Percentiles rank a stretch among this genome's conserved stretches.
Conservation (phyloP, 1,140 invertebrate species). For the Meloidogyne hapla region DNA sequence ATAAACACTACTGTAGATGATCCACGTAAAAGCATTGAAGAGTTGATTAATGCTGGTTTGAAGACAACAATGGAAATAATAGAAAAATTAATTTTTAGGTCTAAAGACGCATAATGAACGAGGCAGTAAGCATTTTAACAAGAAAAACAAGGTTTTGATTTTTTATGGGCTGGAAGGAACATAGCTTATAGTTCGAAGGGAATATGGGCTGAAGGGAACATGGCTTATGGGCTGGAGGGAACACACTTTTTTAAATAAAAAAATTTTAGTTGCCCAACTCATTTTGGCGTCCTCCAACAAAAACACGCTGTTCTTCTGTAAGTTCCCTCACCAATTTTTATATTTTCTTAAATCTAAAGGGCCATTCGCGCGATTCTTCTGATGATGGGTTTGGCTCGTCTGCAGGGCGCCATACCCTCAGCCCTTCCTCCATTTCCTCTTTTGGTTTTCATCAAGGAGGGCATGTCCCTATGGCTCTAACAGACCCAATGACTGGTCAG, state of each 20-base stretch:
- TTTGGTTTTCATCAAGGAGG: slow-evolving; percentile 13
- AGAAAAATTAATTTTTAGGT: not conserved
- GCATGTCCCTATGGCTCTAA: not conserved
- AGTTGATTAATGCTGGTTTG: slow-evolving; percentile 20
- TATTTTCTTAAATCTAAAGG: slow-evolving; percentile 3
- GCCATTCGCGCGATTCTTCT: slow-evolving; percentile 28
- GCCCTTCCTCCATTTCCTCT: slow-evolving; percentile 19
- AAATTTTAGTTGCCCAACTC: slow-evolving; percentile 15
- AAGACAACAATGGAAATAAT: not conserved
- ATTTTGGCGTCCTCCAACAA: slow-evolving; percentile 15
- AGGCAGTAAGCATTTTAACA: slow-evolving; percentile 18
- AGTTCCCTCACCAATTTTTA: not conserved
- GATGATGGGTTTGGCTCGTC: slow-evolving; percentile 27
- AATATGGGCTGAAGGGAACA: not conserved
- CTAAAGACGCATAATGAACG: slow-evolving; percentile 1
- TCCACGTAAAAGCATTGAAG: slow-evolving; percentile 22
- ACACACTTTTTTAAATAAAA: not conserved
- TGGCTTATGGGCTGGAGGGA: not conserved
- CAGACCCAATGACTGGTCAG: slow-evolving; percentile 13
- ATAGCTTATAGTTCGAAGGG: too few relatives aligned
- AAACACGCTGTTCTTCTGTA: slow-evolving; percentile 20
- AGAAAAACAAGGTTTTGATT: not conserved
- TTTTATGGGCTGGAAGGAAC: not conserved
- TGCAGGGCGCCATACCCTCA: slow-evolving; percentile 15
- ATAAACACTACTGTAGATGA: slow-evolving; percentile 25